Percentiles rank a stretch among this genome's conserved stretches.
Conservation (phyloP, 2,113 vertebrate species). For the Patagioenas fasciata region DNA sequence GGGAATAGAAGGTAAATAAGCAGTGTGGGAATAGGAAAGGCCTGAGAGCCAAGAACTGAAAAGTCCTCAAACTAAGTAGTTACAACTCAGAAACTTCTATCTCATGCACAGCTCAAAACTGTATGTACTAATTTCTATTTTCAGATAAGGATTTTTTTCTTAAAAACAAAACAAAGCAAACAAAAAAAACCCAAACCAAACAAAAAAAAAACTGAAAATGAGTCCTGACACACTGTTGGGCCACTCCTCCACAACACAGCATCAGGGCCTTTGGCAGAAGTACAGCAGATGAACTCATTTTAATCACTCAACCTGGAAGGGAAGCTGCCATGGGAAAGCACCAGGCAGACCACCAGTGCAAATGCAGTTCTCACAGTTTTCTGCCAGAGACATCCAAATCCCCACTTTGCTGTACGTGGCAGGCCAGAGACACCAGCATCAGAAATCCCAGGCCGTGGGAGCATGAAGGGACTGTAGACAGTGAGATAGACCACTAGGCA, state of each 20-base stretch:
- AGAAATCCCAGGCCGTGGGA: not conserved
- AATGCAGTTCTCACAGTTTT: not conserved
- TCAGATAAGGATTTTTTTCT: not conserved
- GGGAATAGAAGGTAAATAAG: not conserved
- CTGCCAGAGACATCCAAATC: not conserved
- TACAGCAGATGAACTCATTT: not conserved
- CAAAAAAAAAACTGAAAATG: not conserved
- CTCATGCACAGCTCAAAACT: not conserved
- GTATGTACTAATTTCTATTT: not conserved
- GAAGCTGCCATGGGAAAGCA: not conserved
- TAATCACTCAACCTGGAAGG: not conserved
- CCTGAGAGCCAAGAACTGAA: not conserved
- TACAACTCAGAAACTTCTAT: not conserved
- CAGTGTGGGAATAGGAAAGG: not conserved
- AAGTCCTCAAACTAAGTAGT: not conserved
- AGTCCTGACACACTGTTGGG: rapidly evolving
- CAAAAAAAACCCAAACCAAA: no score
- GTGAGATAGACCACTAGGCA: not conserved
- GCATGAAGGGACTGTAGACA: not conserved
- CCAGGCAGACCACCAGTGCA: not conserved
- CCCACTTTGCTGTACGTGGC: not conserved
- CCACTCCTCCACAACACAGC: not conserved
- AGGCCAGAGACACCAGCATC: not conserved
- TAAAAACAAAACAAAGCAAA: not conserved
- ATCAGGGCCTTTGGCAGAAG: not conserved